Conservation (phyloP, 2,797 vertebrate genomes). For the Lateolabrax maculatus region DNA sequence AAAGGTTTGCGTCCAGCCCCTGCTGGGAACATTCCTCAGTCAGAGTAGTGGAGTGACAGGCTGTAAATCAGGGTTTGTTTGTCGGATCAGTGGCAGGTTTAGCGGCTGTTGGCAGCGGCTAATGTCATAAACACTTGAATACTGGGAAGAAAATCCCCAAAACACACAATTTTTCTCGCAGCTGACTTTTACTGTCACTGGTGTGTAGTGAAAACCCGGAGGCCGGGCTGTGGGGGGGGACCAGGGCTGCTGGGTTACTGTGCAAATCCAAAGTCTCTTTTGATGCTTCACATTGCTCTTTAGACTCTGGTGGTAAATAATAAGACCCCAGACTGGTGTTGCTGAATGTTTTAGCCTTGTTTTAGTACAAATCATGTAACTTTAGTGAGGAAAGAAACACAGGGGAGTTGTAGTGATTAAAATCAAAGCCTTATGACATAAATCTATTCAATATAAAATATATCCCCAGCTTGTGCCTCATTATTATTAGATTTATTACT, state of each 20-base stretch:
- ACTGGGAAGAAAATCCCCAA: slow-evolving; percentile 3
- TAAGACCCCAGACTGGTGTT: neutral
- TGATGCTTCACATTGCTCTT: neutral
- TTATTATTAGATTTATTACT: too few species aligned
- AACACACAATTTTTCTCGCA: slow-evolving; percentile 29
- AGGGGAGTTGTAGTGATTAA: neutral
- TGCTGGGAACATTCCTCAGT: slow-evolving; percentile 74
- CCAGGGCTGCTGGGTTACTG: neutral
- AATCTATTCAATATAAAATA: neutral
- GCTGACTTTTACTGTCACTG: slow-evolving; percentile 20
- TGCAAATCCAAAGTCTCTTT: neutral
- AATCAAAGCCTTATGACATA: neutral
- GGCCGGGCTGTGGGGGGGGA: neutral
- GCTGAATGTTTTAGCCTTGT: neutral
- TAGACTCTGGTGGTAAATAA: neutral
- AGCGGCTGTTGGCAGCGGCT: slow-evolving; percentile 29
- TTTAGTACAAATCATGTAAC: neutral
- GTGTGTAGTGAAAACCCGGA: neutral
- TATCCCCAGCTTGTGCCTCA: neutral
- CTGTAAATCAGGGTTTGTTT: slow-evolving; percentile 79
- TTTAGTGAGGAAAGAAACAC: neutral
- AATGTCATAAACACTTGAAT: slow-evolving; percentile 64
- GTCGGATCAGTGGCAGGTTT: slow-evolving; percentile 69
- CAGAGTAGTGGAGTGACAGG: slow-evolving; percentile 72
- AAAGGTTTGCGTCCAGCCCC: slow-evolving; percentile 69